phyloP scores from a whole-genome alignment of 1,140 invertebrate species.

The Pseudachorutes palmiensis region DNA sequence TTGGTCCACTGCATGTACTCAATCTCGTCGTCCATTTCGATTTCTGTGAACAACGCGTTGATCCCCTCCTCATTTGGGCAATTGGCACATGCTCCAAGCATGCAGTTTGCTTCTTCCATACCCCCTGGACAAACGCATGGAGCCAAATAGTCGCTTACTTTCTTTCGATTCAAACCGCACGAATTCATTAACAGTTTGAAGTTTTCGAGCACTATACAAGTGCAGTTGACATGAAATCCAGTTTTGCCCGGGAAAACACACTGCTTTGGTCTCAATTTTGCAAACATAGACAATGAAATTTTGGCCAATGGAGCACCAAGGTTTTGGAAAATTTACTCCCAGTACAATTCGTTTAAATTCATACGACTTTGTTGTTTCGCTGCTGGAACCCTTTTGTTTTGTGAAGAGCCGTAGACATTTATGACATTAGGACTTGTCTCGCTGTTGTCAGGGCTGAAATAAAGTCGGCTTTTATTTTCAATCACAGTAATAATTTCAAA shows the following conservation, averaged over 20 bases:
- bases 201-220: constrained; percentile 16
- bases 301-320: background rate
- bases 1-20: background rate
- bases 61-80: constrained; percentile 8
- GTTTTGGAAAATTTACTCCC: background rate
- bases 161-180: background rate
- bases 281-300: constrained; percentile 2
- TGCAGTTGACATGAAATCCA: constrained; percentile 6
- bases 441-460: constrained; percentile 1
- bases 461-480: background rate
- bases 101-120: background rate
- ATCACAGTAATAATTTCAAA: too few relatives aligned
- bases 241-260: background rate
- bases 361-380: background rate
- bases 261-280: constrained; percentile 8
- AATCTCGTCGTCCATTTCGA: background rate
- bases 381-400: background rate
- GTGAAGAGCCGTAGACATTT: background rate
- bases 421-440: background rate
- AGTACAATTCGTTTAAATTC: background rate
- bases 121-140: background rate
- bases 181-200: constrained; percentile 14
- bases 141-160: background rate
- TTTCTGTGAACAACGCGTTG: background rate
- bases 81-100: background rate